Evolutionary conservation across 2,888 invertebrate species (phyloP).

Genomic region (Brachyptera putata): DNA sequence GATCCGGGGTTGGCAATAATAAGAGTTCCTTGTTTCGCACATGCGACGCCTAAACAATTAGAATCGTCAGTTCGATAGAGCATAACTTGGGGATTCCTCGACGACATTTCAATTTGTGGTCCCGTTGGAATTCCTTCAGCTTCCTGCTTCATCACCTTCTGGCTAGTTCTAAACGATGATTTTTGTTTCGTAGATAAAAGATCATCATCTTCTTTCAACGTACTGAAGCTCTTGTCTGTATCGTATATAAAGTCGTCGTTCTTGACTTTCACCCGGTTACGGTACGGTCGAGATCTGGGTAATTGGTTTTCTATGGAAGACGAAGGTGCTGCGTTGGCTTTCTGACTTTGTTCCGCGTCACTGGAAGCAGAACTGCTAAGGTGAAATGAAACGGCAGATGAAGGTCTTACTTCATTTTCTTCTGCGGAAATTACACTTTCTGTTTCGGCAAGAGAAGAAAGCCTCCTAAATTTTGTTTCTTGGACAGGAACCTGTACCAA

Average conservation of each 20-base stretch:
- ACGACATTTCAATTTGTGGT: neutral
- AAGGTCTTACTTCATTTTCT: neutral
- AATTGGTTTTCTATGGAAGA: neutral
- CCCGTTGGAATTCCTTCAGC: neutral
- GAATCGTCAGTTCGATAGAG: neutral
- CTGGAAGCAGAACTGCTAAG: neutral
- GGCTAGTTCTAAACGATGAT: neutral
- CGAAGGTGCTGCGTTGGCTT: neutral
- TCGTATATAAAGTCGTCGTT: neutral
- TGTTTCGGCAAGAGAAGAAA: neutral
- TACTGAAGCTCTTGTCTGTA: neutral
- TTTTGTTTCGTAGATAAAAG: neutral
- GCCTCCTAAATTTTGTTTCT: no score
- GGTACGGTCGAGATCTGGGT: neutral
- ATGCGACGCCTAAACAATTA: neutral
- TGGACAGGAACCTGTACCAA: no score
- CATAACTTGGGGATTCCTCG: conserved; percentile 6
- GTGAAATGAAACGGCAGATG: neutral
- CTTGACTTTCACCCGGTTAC: conserved; percentile 1
- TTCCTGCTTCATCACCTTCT: neutral
- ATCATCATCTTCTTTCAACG: no score
- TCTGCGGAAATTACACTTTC: neutral
- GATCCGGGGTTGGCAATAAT: neutral
- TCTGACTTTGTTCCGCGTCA: neutral
- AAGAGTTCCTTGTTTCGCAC: neutral